Conservation (phyloP, 2,113 vertebrate species). For the Thalassoma bifasciatum region DNA sequence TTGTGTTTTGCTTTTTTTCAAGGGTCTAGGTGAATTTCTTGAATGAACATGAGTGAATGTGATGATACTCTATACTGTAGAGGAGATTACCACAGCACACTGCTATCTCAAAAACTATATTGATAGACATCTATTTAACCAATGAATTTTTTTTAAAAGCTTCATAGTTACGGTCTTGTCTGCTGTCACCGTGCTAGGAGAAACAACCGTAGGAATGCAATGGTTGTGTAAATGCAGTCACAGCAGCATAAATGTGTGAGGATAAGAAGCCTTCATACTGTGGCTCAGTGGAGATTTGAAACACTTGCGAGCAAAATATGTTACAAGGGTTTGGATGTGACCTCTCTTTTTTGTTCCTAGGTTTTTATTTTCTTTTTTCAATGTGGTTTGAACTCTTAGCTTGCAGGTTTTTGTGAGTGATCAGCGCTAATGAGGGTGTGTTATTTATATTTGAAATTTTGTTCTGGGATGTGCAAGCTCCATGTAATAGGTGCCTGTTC, state of each 20-base stretch:
- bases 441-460: conserved; percentile 78
- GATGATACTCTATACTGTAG: conserved; percentile 69
- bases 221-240: conserved; percentile 60
- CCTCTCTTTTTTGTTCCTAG: conserved; percentile 7
- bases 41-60: conserved; percentile 75
- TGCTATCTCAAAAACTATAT: conserved; percentile 64
- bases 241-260: conserved; percentile 39
- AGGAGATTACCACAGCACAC: conserved; percentile 71
- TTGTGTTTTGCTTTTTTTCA: conserved; percentile 40
- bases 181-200: conserved; percentile 37
- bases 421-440: conserved; percentile 76
- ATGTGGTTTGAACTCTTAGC: conserved; percentile 75
- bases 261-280: conserved; percentile 36
- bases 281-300: conserved; percentile 48
- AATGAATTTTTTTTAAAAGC: conserved; percentile 48
- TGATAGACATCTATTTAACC: conserved; percentile 69
- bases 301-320: conserved; percentile 46
- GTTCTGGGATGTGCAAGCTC: conserved; percentile 83
- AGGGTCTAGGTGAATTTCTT: conserved; percentile 59
- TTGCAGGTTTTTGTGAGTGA: conserved; percentile 78
- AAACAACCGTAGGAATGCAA: conserved; percentile 31
- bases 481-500: conserved; percentile 85
- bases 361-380: conserved; percentile 42
- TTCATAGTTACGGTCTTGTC: conserved; percentile 48
- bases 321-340: conserved; percentile 57